Base-by-base conservation (phyloP, 2,113 vertebrate species). In the Dicentrarchus labrax region DNA sequence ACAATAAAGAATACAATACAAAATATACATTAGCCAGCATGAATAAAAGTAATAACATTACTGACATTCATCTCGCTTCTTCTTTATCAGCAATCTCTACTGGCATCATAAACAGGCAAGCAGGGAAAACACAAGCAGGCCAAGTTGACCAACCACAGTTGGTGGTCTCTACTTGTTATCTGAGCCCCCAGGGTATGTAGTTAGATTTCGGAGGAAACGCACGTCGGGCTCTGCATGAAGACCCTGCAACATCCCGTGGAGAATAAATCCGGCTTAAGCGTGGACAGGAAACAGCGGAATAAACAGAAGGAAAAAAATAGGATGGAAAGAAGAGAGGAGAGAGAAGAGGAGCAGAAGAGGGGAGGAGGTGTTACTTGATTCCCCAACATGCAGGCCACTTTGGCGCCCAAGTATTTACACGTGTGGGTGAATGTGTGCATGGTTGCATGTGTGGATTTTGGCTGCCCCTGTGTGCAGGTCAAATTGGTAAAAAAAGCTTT, bases 401-500 rank as follows among this genome's bases (percentile, higher is more conserved):
- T 85, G 66, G 78, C 74, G 78, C 71, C 70, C 10, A 50, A 72
- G 73, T 59, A 86, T 86, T 88, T 82, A 87, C 80, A 87, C 68
- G 50, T 8, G 84, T 57, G 70, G 64, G 69, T 17, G 41, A 77
- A 60, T 69, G 73, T 12, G 60, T 70, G 45, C 57, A 61, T 47
- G 72, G 75, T 59, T 72, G 64, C 77, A 72, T 86, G 75, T 83
- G 78, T 78, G 54, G 87, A 73, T 41, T 89, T 77, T 77, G 74
- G 61, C 72, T 67, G 47, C 76, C 82, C 73, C 70, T 4, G 12
- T 80, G 88, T 85, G 62, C 65, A 72, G 73, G 82, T 89, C 81
- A 87, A 82, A 82, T 30, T 76, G 82, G 66, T 88, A 90, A 90
- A 91, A 93, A 89, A 93, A 93, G 81, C 76, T 82, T 84, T 90